Percentiles rank a stretch among this genome's conserved stretches.
These are phyloP conservation scores for Cyrtorhinus lividipennis DNA, from an alignment of 1,140 invertebrate species.

Conservation along the genomic window DNA sequence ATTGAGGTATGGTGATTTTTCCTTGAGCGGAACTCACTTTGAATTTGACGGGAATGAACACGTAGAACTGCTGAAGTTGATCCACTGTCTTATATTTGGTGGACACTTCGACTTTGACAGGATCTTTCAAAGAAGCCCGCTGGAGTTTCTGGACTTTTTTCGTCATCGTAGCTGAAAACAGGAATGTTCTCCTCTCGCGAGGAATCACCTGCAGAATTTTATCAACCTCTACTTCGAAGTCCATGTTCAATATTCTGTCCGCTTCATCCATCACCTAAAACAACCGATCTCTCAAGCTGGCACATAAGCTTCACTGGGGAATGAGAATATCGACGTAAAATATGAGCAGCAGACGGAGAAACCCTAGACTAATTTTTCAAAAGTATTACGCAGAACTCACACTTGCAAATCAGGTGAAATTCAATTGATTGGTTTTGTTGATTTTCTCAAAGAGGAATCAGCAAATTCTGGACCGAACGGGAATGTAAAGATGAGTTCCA, in stretches of 20 bases:
- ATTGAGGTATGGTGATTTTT: not conserved
- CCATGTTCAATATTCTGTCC: slow-evolving; percentile 89
- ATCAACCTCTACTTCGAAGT: slow-evolving; percentile 90
- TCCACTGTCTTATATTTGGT: slow-evolving; percentile 97
- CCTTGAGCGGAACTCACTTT: slow-evolving; percentile 44
- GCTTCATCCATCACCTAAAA: slow-evolving; percentile 84
- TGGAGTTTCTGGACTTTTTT: slow-evolving; percentile 96
- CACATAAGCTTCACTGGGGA: too few relatives aligned
- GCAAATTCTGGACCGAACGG: too few relatives aligned
- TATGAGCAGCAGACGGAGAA: too few relatives aligned
- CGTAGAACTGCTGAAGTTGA: slow-evolving; percentile 85
- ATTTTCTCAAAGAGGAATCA: too few relatives aligned
- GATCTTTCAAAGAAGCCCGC: slow-evolving; percentile 78
- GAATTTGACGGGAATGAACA: slow-evolving; percentile 92
- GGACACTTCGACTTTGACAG: slow-evolving; percentile 89
- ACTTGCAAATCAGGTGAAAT: too few relatives aligned
- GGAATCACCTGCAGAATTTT: slow-evolving; percentile 90
- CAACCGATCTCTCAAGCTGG: too few relatives aligned
- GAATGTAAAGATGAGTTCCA: too few relatives aligned
- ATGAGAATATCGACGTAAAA: too few relatives aligned
- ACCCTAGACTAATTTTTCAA: too few relatives aligned
- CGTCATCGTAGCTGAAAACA: slow-evolving; percentile 98
- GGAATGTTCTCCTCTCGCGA: slow-evolving; percentile 64
- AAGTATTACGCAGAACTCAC: too few relatives aligned
- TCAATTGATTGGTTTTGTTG: too few relatives aligned